A percentile compares a stretch with the other conserved stretches of the same genome.
These are phyloP conservation scores for Heliconius eleuchia DNA, from an alignment of 1,140 invertebrate genomes.

Conservation along the genomic window DNA sequence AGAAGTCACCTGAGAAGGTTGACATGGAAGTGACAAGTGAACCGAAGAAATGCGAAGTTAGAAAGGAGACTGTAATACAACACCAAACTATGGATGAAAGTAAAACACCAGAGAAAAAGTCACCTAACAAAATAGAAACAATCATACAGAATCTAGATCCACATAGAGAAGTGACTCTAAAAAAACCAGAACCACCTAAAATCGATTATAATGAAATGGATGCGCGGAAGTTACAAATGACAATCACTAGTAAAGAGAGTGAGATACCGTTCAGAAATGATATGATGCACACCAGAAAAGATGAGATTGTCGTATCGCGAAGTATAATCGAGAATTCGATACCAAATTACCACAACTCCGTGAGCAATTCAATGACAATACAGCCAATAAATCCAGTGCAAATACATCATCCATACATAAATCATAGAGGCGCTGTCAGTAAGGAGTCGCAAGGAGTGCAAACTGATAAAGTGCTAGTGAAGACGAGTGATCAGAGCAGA, in stretches of 20 bases:
- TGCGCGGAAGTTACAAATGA: conserved; percentile 53
- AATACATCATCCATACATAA: conserved; percentile 64
- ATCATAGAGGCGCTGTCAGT: conserved; percentile 57
- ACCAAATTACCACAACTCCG: conserved; percentile 59
- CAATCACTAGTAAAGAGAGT: conserved; percentile 59
- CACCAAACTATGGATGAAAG: conserved; percentile 66
- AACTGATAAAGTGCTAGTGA: conserved; percentile 66
- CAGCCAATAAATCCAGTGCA: conserved; percentile 67
- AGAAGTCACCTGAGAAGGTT: conserved; percentile 60
- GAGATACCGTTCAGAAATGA: conserved; percentile 67
- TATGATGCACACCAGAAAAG: conserved; percentile 57
- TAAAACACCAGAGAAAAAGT: conserved; percentile 63
- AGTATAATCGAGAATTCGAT: conserved; percentile 64
- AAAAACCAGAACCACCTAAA: conserved; percentile 61
- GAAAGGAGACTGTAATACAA: conserved; percentile 77
- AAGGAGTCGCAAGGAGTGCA: conserved; percentile 75
- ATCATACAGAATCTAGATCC: conserved; percentile 71
- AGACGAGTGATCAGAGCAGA: conserved; percentile 59
- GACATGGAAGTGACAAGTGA: conserved; percentile 50
- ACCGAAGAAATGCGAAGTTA: conserved; percentile 63
- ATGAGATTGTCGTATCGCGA: conserved; percentile 66
- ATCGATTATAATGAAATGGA: conserved; percentile 62
- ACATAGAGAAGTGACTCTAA: conserved; percentile 56
- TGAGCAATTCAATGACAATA: conserved; percentile 71
- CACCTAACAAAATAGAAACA: conserved; percentile 69